Conservation (phyloP, 2,888 invertebrate genomes). For the Callyntrura sp. region DNA sequence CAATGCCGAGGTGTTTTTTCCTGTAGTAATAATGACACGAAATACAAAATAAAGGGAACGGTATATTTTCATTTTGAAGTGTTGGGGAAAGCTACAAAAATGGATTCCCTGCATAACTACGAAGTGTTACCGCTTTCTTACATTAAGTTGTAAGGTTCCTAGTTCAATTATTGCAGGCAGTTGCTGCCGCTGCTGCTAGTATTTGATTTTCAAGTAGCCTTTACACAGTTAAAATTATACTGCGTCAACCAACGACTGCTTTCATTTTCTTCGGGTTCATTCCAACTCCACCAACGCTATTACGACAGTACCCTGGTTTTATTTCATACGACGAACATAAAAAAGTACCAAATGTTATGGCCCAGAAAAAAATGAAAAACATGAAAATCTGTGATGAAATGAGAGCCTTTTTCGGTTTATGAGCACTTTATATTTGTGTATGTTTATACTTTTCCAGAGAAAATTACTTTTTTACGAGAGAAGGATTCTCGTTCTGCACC, state of each 20-base stretch:
- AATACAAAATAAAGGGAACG: background rate
- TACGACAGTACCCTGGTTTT: conserved; percentile 35
- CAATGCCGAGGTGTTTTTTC: background rate
- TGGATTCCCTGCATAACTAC: background rate
- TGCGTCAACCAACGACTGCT: too few species aligned
- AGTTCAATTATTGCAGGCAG: background rate
- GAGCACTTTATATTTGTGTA: conserved; percentile 32
- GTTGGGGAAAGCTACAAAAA: background rate
- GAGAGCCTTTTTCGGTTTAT: conserved; percentile 50
- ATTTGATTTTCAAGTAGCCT: background rate
- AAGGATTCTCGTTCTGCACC: background rate
- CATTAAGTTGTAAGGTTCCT: background rate
- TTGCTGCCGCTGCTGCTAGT: background rate
- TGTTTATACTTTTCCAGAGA: background rate
- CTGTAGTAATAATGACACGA: background rate
- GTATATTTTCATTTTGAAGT: background rate
- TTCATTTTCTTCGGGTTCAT: background rate
- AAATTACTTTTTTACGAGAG: conserved; percentile 47
- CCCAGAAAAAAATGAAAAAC: conserved; percentile 52
- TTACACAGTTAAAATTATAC: too few species aligned
- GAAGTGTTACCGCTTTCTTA: conserved; percentile 16
- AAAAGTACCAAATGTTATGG: conserved; percentile 15
- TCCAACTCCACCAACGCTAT: background rate
- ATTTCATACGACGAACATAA: conserved; percentile 9
- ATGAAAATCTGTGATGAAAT: conserved; percentile 61